Evolutionary conservation across 2,888 invertebrate species (phyloP), one percentile per base, ranked within the genome.

Genomic region (Erebia aethiops): DNA sequence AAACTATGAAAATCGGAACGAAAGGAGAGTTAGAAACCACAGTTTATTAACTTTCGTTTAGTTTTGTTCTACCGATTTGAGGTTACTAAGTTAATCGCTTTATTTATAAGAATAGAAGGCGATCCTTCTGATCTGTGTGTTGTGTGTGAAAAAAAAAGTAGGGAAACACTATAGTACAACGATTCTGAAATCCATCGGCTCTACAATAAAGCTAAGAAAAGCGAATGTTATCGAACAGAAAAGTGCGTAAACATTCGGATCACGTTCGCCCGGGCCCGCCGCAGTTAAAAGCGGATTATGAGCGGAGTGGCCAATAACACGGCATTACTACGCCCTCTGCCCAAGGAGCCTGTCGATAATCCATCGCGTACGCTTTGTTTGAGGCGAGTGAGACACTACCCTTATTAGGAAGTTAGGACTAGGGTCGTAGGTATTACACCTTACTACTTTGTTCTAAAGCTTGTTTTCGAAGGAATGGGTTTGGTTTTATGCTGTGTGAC

Each of bases 281-380:
- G 89, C 90, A 91, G 88, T 92, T 92, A 92, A 91, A 92, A 88
- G 87, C 87, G 91, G 91, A 92, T 93, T 92, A 92, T 88, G 90
- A 87, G 87, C 81, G 79, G 86, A 87, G 88, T 86, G 87, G 87
- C 90, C 91, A 90, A 91, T 90, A 90, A 89, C 88, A 84, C 79
- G 81, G 87, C 84, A 80, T 81, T 87, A 87, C 86, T 80, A 79
- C 80, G 82, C 81, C 81, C 78, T 79, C 67, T 64, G 69, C 71
- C 68, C 77, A 79, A 77, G 77, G 77, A 80, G 78, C 75, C 77
- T 78, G 78, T 78, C 80, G 84, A 85, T 87, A 89, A 88, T 84
- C 87, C 83, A 82, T 79, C 75, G 78, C 80, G 79, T 83, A 84
- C 82, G 82, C 81, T 85, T 84, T 84, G 84, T 83, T 84, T 80